Conservation (phyloP, 2,797 vertebrate genomes). For the Halcyon smyrnensis region DNA sequence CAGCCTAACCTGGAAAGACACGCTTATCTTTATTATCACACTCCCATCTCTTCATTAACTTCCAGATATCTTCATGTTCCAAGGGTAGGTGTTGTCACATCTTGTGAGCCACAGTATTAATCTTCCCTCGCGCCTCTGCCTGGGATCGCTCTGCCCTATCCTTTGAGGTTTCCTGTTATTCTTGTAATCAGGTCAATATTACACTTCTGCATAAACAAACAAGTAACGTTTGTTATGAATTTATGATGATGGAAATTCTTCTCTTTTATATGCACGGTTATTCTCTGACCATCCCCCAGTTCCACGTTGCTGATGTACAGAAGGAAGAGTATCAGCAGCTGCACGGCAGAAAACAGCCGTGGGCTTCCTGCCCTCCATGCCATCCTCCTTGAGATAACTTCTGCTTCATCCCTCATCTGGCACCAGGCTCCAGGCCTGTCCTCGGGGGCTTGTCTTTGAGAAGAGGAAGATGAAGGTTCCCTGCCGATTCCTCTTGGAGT, state of each 20-base stretch:
- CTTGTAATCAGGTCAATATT: conserved; percentile 20
- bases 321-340: not conserved
- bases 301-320: not conserved
- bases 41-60: conserved; percentile 66
- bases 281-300: not conserved
- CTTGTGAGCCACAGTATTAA: conserved; percentile 40
- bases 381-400: not conserved
- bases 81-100: conserved; percentile 61
- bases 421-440: not conserved
- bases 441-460: not conserved
- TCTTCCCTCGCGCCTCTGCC: not conserved
- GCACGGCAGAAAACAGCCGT: fast-evolving
- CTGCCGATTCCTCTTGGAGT: not conserved
- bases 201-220: conserved; percentile 6
- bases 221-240: not conserved
- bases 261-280: not conserved
- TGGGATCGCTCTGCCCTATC: not conserved
- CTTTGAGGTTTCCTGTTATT: not conserved
- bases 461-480: not conserved
- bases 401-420: not conserved
- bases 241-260: conserved; percentile 4
- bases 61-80: conserved; percentile 59
- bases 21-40: conserved; percentile 60
- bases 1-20: conserved; percentile 15
- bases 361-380: fast-evolving